Evolutionary conservation across 2,113 vertebrate species (phyloP).

Genomic region (Fregata magnificens): DNA sequence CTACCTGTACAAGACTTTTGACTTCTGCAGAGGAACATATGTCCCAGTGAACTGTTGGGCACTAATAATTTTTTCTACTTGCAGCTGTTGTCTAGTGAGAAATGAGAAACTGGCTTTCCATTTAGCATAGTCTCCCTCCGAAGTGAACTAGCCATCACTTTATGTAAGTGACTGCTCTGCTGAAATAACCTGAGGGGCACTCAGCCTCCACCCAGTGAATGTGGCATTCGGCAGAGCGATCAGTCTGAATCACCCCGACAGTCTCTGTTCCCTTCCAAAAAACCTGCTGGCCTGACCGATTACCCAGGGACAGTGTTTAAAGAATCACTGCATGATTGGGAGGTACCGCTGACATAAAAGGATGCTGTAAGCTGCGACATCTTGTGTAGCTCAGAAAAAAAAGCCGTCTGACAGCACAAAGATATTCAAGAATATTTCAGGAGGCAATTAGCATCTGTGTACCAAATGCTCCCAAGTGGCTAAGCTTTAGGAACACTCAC

Average conservation of each 20-base stretch:
- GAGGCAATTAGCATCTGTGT: neutral
- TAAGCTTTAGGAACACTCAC: neutral
- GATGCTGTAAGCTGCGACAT: neutral
- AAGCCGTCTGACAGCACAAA: neutral
- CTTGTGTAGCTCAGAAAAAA: neutral
- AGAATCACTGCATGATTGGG: neutral
- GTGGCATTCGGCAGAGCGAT: neutral
- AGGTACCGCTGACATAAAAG: neutral
- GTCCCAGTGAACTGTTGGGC: neutral
- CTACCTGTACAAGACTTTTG: neutral
- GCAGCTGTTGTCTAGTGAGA: neutral
- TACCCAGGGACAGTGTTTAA: neutral
- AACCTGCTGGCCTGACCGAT: neutral
- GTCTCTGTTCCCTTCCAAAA: neutral
- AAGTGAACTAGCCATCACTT: neutral
- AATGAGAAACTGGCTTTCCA: neutral
- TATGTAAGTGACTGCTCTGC: neutral
- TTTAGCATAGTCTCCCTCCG: neutral
- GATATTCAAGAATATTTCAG: neutral
- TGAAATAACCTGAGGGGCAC: neutral
- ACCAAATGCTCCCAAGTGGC: neutral
- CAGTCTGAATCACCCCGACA: neutral
- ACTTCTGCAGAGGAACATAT: neutral
- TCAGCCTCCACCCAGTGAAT: neutral
- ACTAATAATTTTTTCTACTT: neutral